phyloP scores from a whole-genome alignment of 2,797 vertebrate species.

The Cyclura pinguis region DNA sequence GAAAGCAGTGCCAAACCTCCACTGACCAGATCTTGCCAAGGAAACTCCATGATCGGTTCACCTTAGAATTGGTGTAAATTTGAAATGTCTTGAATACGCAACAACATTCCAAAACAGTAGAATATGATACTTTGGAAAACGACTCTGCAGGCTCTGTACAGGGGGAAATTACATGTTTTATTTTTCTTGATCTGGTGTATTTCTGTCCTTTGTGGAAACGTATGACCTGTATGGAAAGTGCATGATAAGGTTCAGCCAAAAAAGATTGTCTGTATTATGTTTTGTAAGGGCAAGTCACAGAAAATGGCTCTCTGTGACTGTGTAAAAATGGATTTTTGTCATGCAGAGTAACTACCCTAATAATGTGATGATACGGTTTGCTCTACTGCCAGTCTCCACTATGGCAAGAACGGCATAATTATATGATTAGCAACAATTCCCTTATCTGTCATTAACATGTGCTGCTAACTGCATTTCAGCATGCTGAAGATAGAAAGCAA shows the following conservation, averaged over 20 bases:
- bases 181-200: slow-evolving; percentile 54
- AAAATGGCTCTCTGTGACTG: slow-evolving; percentile 65
- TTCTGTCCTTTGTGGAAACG: slow-evolving; percentile 44
- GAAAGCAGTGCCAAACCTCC: too few species aligned
- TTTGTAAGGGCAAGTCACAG: slow-evolving; percentile 63
- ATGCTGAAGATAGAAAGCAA: slow-evolving; percentile 67
- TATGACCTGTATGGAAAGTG: slow-evolving; percentile 1
- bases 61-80: too few species aligned
- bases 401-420: slow-evolving; percentile 77
- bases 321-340: slow-evolving; percentile 68
- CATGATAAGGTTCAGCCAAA: slow-evolving; percentile 55
- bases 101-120: slow-evolving; percentile 54
- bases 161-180: slow-evolving; percentile 58
- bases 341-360: slow-evolving; percentile 66
- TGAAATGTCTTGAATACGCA: too few species aligned
- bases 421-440: slow-evolving; percentile 77
- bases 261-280: slow-evolving; percentile 6
- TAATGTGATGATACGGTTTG: slow-evolving; percentile 62
- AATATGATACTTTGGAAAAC: slow-evolving; percentile 45
- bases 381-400: slow-evolving; percentile 71
- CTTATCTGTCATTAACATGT: slow-evolving; percentile 87
- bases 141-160: slow-evolving; percentile 50
- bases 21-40: too few species aligned
- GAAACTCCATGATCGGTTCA: too few species aligned
- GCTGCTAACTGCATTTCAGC: slow-evolving; percentile 79